phyloP scores from a whole-genome alignment of 2,797 vertebrate genomes.

The Scyliorhinus canicula region DNA sequence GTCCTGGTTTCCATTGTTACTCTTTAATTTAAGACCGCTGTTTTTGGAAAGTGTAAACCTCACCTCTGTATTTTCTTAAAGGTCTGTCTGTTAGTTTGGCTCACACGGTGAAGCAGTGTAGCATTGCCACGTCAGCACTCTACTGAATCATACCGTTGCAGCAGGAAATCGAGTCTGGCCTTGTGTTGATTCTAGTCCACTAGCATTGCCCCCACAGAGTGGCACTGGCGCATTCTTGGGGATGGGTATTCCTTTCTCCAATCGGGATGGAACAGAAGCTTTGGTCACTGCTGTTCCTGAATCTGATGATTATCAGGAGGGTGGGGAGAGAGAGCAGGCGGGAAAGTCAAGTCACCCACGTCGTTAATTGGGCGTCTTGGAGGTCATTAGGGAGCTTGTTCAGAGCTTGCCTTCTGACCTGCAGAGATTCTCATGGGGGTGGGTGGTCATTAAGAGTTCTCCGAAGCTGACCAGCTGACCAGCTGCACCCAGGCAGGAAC shows the following conservation, averaged over 20 bases:
- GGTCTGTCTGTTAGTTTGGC: conserved; percentile 50
- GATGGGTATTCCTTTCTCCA: not conserved
- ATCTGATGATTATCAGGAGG: not conserved
- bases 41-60: conserved; percentile 45
- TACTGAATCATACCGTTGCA: not conserved
- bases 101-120: conserved; percentile 44
- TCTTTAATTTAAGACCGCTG: conserved; percentile 58
- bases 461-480: too few relatives aligned
- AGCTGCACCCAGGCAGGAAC: too few relatives aligned
- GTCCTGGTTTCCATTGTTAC: conserved; percentile 56
- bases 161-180: not conserved
- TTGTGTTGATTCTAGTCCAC: conserved; percentile 40
- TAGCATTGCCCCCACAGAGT: conserved; percentile 44
- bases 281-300: not conserved
- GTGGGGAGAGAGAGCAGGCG: too few relatives aligned
- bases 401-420: too few relatives aligned
- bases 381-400: too few relatives aligned
- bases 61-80: conserved; percentile 59
- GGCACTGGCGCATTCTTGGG: conserved; percentile 39
- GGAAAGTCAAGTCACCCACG: too few relatives aligned
- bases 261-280: not conserved
- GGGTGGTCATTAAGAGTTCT: too few relatives aligned
- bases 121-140: conserved; percentile 41
- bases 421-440: too few relatives aligned
- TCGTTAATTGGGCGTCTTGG: too few relatives aligned